Evolutionary conservation across 2,113 vertebrate genomes (phyloP), one percentile per base, ranked within the genome.

Genomic region (Menidia beryllina): DNA sequence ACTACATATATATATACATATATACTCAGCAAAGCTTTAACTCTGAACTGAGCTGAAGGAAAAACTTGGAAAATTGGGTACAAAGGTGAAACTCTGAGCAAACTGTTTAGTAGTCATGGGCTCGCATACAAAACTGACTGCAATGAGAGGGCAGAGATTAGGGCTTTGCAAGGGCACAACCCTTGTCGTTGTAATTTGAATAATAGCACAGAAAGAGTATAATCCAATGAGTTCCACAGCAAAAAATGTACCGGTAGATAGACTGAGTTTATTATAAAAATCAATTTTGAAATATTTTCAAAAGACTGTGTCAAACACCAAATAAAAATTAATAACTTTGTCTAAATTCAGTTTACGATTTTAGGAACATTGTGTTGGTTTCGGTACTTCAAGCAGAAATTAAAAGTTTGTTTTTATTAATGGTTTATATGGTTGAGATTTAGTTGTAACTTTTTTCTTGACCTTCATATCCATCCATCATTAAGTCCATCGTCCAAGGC

Each of bases 101-200:
- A 62, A 58, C 71, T 58, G 34, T 75, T 85, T 72, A 81, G 77
- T 41, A 77, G 66, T 77, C 77, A 72, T 49, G 75, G 55, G 12
- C 74, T 47, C 41, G 36, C 61, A 59, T 72, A 63, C 58, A 43
- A 39, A 47, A 68, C 69, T 7, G 47, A 79, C 70, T 64, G 67
- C 73, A 73, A 3, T 67, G 62, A 72, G 48, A 50, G 69, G 58
- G 64, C 70, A 66, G 52, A 70, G 81, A 78, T 64, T 66, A 59
- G 38, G 59, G 58, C 30, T 70, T 69, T 61, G 59, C 26, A 72
- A 58, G 76, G 72, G 43, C 71, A 56, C 65, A 70, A 83, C 71
- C 71, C 83, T 75, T 84, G 77, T 64, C 57, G 69, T 50, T 57
- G 50, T 75, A 45, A 81, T 74, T 81, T 20, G 26, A 60, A 50